Conservation (phyloP, 35 echinoderm and acorn worm genomes). For the Patiria miniata region DNA sequence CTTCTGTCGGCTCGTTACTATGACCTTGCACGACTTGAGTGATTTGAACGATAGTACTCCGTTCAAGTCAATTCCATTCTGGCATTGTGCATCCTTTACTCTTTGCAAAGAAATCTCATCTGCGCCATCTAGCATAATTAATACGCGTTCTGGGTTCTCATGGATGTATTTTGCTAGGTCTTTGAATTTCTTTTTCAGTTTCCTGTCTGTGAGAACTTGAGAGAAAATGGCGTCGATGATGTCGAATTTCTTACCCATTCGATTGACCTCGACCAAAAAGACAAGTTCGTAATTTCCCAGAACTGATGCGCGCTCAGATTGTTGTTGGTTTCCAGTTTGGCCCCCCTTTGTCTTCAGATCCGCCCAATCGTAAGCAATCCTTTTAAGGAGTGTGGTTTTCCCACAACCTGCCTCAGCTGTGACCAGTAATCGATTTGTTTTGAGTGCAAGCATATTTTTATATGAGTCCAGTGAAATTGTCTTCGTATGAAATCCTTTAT, state of each 20-base stretch:
- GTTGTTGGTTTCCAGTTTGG: neutral
- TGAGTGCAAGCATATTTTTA: neutral
- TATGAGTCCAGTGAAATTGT: slow-evolving; percentile 1
- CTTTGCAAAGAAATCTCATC: slow-evolving; percentile 20
- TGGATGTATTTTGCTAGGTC: neutral
- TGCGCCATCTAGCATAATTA: slow-evolving; percentile 23
- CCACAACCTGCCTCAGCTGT: slow-evolving; percentile 21
- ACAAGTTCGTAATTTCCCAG: neutral
- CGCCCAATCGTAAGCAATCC: slow-evolving; percentile 38
- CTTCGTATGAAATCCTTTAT: neutral
- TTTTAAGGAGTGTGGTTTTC: slow-evolving; percentile 16
- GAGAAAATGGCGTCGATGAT: slow-evolving; percentile 3
- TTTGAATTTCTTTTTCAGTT: neutral
- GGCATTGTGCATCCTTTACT: neutral
- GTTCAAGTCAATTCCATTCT: neutral
- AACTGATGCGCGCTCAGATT: neutral
- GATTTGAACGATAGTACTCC: neutral
- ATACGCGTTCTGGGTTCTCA: neutral
- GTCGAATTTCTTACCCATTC: neutral
- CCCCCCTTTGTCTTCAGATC: neutral
- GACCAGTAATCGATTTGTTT: neutral
- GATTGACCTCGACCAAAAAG: slow-evolving; percentile 7
- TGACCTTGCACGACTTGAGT: neutral
- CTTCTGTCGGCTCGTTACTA: slow-evolving; percentile 23
- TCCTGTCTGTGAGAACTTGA: slow-evolving; percentile 14